A percentile compares a stretch with the other conserved stretches of the same genome.
These are phyloP conservation scores for Sinocyclocheilus anshuiensis DNA, from an alignment of 2,113 vertebrate species.

Conservation along the genomic window DNA sequence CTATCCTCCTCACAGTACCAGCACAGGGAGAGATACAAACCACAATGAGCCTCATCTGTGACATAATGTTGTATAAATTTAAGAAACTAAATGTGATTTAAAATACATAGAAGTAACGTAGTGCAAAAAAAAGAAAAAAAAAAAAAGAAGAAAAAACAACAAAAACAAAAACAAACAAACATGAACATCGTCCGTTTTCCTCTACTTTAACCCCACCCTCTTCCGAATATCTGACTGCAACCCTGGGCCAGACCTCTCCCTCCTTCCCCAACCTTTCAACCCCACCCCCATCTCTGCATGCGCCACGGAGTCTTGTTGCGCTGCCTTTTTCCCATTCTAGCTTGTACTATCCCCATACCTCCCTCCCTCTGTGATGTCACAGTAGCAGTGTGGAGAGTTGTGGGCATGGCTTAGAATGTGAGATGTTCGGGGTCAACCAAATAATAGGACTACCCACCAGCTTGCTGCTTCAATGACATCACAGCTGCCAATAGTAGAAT, in stretches of 20 bases:
- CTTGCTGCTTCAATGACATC: constrained; percentile 81
- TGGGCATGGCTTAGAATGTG: constrained; percentile 39
- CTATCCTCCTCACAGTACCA: constrained; percentile 77
- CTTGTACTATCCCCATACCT: constrained; percentile 70
- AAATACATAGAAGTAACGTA: constrained; percentile 42
- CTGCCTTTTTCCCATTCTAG: constrained; percentile 76
- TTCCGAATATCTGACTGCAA: constrained; percentile 77
- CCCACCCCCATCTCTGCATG: constrained; percentile 76
- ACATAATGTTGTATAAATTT: constrained; percentile 58
- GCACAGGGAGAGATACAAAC: constrained; percentile 76
- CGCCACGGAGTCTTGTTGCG: constrained; percentile 78
- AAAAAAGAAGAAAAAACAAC: too few relatives aligned
- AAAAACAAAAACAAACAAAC: constrained; percentile 45
- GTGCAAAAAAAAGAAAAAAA: constrained; percentile 35
- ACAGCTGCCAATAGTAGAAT: constrained; percentile 86
- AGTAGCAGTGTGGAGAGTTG: constrained; percentile 66
- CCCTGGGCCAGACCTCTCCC: constrained; percentile 75
- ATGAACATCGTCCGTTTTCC: constrained; percentile 62
- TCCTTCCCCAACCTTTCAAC: constrained; percentile 52
- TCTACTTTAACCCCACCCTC: constrained; percentile 60
- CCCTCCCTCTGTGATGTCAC: constrained; percentile 73
- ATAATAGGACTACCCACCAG: constrained; percentile 50
- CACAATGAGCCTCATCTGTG: constrained; percentile 70
- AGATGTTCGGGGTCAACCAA: constrained; percentile 39
- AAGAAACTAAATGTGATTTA: constrained; percentile 56